Percentiles rank a stretch among this genome's conserved stretches.
Evolutionary conservation across 2,888 invertebrate species (phyloP).

Genomic region (Lochmaea capreae): DNA sequence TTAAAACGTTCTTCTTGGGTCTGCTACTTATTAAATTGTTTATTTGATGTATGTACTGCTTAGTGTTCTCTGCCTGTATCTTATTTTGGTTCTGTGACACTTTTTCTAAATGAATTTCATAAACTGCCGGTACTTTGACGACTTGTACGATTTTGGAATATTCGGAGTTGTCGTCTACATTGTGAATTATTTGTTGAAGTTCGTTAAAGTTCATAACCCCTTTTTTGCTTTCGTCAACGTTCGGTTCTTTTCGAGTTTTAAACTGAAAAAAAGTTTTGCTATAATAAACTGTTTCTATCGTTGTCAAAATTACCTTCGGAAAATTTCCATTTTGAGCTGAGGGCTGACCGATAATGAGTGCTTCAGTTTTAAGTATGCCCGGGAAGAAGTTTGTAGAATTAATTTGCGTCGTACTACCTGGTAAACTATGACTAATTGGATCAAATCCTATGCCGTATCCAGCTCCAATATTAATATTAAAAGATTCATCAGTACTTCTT

Average conservation of each 20-base stretch:
- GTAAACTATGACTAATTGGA: conserved; percentile 22
- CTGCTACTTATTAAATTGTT: conserved; percentile 14
- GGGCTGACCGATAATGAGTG: conserved; percentile 19
- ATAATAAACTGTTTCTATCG: too few relatives aligned
- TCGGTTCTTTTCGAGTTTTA: not conserved
- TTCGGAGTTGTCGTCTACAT: conserved; percentile 32
- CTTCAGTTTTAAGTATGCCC: conserved; percentile 21
- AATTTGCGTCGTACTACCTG: conserved; percentile 35
- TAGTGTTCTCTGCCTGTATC: not conserved
- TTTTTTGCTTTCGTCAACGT: not conserved
- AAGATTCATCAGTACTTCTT: conserved; percentile 36
- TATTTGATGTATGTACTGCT: conserved; percentile 20
- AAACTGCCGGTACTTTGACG: conserved; percentile 54
- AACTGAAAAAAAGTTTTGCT: not conserved
- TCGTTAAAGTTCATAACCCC: conserved; percentile 34
- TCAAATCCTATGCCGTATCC: conserved; percentile 41
- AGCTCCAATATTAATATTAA: conserved; percentile 45
- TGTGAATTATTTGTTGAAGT: conserved; percentile 40
- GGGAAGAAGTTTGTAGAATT: conserved; percentile 29
- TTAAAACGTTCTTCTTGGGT: conserved; percentile 2
- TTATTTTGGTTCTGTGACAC: conserved; percentile 4
- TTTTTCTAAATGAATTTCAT: conserved; percentile 54
- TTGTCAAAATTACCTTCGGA: not conserved
- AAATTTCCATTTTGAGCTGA: conserved; percentile 1
- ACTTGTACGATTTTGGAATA: conserved; percentile 49